Evolutionary conservation across 2,888 invertebrate genomes (phyloP), one percentile per base, ranked within the genome.

Genomic region (Opisthograptis luteolata): DNA sequence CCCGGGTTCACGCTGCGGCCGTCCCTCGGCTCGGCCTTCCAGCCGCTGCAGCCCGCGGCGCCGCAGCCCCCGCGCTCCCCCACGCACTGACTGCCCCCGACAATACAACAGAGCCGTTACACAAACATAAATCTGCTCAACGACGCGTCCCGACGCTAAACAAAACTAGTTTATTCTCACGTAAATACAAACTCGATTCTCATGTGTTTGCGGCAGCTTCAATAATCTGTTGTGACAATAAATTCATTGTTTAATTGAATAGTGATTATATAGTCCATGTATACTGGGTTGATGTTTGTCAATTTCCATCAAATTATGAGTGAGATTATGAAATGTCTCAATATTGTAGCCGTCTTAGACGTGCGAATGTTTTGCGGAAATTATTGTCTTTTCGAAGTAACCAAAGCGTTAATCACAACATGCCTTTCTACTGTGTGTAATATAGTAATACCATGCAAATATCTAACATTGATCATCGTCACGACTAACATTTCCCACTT

Each of bases 11-110:
- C 95, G 72, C 91, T 96, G 82, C 94, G 94, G 71, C 96, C 96
- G 48, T 96, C 96, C 73, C 92, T 94, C 61, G 94, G 95, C 64
- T 96, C 96, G 37, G 96, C 96, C 68, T 96, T 96, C 91, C 94
- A 95, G 82, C 94, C 95, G 68, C 91, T 95, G 68, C 93, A 89
- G 70, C 85, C 87, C 30, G 62, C 76, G 34, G 43, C 53, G 66
- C 3, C 65, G 43, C 60, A 13, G 61, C 43, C 64, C 24, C 62
- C 64, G 34, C 60, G 52, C 37, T 56, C 53, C 13, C 24, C 58
- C 58, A 43, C 52, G 42, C 70, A 67, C 63, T 72, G 66, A 69
- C 60, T 51, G 22, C 17, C 43, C 42, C 19, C 17, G 5, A 17
- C 17, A 17, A 17, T 17, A 17, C 17, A 17, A 17, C 17, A 5